Evolutionary conservation across 1,140 invertebrate species (phyloP).

Genomic region (Amphibalanus amphitrite): DNA sequence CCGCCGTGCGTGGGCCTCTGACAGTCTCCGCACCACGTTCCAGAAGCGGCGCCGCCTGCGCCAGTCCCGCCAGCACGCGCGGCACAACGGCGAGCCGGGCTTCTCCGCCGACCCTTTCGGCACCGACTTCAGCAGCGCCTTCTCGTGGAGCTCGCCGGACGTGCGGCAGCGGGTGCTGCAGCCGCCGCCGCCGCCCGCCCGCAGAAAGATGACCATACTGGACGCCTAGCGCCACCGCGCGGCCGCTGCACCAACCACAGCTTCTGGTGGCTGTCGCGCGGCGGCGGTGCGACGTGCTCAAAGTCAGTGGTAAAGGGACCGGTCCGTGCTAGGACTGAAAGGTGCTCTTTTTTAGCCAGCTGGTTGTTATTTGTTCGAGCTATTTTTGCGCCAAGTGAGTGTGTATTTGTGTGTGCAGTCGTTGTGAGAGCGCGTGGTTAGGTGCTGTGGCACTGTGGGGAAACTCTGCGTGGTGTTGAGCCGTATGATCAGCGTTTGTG

Average conservation of each 20-base stretch:
- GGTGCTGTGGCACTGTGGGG: no score
- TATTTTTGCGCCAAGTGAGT: not conserved
- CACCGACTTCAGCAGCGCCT: not conserved
- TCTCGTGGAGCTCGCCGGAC: not conserved
- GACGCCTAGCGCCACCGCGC: not conserved
- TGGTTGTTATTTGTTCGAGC: not conserved
- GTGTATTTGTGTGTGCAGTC: not conserved
- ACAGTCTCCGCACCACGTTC: not conserved
- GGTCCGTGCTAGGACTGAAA: not conserved
- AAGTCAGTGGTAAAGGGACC: not conserved
- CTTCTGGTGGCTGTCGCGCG: not conserved
- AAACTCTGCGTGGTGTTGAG: no score
- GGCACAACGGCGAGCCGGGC: not conserved
- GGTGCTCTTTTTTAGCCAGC: conserved; percentile 1
- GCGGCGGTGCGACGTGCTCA: not conserved
- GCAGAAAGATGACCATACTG: not conserved
- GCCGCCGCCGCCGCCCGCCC: no score
- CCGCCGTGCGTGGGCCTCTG: no score
- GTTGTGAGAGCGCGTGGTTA: no score
- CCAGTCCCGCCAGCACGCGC: not conserved
- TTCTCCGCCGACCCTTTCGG: not conserved
- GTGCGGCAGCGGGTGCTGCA: not conserved
- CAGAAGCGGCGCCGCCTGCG: not conserved
- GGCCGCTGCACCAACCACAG: not conserved
- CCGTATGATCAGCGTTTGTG: no score